A percentile compares a stretch with the other conserved stretches of the same genome.
These are phyloP conservation scores for roundworm (Caenorhabditis elegans) DNA, from an alignment of 1,140 invertebrate species.

Conservation along the genomic window DNA sequence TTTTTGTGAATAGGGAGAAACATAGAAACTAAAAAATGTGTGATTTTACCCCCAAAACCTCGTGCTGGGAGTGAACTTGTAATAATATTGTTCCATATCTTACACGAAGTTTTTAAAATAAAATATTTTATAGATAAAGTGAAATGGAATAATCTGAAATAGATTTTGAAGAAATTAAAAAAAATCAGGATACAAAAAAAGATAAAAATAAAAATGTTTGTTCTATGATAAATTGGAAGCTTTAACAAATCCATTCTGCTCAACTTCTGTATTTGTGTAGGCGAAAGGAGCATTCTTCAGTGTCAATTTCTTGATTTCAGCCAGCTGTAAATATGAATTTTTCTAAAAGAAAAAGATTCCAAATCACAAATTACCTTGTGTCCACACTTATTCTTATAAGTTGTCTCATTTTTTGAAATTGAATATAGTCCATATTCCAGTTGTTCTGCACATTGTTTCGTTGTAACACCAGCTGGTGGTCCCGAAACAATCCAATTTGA, in stretches of 20 bases:
- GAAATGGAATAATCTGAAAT: too few relatives aligned
- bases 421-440: constrained; percentile 12
- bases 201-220: too few relatives aligned
- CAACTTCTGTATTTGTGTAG: background rate
- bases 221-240: background rate
- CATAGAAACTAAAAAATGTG: background rate
- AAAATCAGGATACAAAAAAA: too few relatives aligned
- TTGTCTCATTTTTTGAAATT: constrained; percentile 11
- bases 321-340: background rate
- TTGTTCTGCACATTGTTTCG: background rate
- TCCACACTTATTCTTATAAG: constrained; percentile 13
- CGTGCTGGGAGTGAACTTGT: too few relatives aligned
- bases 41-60: too few relatives aligned
- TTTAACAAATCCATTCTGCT: background rate
- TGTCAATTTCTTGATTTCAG: constrained; percentile 25
- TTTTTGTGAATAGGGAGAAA: background rate
- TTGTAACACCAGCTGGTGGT: background rate
- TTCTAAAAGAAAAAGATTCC: background rate
- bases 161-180: too few relatives aligned
- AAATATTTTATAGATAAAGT: too few relatives aligned
- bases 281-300: background rate
- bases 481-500: background rate
- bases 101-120: too few relatives aligned
- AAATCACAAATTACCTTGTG: background rate
- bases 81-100: too few relatives aligned